Evolutionary conservation across 1,140 invertebrate genomes (phyloP).

Genomic region (Cotesia typhae): DNA sequence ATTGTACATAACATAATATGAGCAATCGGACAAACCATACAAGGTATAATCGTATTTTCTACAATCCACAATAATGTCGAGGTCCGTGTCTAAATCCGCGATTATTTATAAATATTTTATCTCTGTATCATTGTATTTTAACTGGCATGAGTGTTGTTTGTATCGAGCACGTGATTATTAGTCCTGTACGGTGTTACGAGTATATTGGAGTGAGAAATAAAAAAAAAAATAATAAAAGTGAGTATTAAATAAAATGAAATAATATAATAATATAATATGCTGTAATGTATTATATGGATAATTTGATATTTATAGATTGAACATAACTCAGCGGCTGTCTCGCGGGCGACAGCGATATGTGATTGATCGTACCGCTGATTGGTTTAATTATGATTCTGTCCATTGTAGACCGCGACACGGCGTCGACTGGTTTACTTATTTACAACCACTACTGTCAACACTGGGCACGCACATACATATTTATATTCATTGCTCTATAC

Average conservation of each 20-base stretch:
- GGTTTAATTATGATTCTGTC: constrained; percentile 49
- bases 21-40: constrained; percentile 10
- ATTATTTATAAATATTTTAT: not conserved
- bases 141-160: not conserved
- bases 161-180: not conserved
- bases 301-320: constrained; percentile 27
- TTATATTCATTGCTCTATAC: not conserved
- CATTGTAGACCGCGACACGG: constrained; percentile 38
- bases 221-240: not conserved
- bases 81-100: not conserved
- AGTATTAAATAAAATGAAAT: not conserved
- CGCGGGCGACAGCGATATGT: constrained; percentile 41
- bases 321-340: constrained; percentile 21
- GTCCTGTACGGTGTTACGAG: not conserved
- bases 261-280: no score
- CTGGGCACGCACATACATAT: not conserved
- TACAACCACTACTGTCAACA: no score
- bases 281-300: not conserved
- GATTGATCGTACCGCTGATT: constrained; percentile 53
- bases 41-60: constrained; percentile 23
- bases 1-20: not conserved
- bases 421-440: constrained; percentile 8
- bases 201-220: not conserved
- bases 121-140: not conserved
- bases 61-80: constrained; percentile 17